Evolutionary conservation across 2,888 invertebrate species (phyloP).

Genomic region (Dorcus parallelipipedus): DNA sequence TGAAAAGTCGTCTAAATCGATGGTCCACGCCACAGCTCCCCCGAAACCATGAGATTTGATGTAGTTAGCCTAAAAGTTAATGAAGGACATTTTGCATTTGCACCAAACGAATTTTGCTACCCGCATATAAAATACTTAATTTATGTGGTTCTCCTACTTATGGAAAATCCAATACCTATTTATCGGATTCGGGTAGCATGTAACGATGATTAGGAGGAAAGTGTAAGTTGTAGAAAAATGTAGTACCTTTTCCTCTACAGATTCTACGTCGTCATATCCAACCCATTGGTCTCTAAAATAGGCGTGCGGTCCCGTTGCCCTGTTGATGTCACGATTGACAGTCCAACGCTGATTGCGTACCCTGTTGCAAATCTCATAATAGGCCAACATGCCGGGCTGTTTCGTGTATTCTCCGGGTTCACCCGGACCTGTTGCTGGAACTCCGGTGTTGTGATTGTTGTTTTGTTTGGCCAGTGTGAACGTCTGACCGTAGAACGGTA

Average conservation of each 20-base stretch:
- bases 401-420: slow-evolving; percentile 76
- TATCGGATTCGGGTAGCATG: no score
- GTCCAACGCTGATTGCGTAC: slow-evolving; percentile 66
- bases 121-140: no score
- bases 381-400: slow-evolving; percentile 84
- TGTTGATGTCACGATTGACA: slow-evolving; percentile 54
- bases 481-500: slow-evolving; percentile 87
- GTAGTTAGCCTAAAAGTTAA: slow-evolving; percentile 60
- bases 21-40: slow-evolving; percentile 83
- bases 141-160: no score
- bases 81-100: background rate
- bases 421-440: slow-evolving; percentile 70
- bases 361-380: slow-evolving; percentile 79
- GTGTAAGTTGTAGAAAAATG: no score
- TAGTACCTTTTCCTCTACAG: slow-evolving; percentile 71
- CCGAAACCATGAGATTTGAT: slow-evolving; percentile 70
- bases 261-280: slow-evolving; percentile 79
- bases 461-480: slow-evolving; percentile 60
- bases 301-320: slow-evolving; percentile 72
- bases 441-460: slow-evolving; percentile 55
- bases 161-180: no score
- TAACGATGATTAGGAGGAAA: no score
- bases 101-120: no score
- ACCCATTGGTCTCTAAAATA: slow-evolving; percentile 83
- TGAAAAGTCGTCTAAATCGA: slow-evolving; percentile 83